Conservation (phyloP, 2,113 vertebrate genomes). For the Gulo gulo region DNA sequence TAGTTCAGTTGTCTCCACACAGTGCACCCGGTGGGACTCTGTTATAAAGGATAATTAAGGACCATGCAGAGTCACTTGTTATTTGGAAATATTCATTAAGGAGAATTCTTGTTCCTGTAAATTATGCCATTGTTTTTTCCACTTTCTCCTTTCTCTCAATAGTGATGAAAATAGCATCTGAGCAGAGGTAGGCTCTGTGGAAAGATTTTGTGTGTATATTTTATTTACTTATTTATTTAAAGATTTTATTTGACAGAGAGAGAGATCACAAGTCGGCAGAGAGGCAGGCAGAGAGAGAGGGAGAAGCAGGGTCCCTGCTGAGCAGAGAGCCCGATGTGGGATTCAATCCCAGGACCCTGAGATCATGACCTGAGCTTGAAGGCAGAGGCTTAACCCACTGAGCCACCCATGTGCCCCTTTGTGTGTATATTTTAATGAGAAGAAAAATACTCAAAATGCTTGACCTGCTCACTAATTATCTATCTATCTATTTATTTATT, state of each 20-base stretch:
- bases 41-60: background rate
- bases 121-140: background rate
- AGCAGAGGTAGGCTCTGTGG: background rate
- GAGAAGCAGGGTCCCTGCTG: too few relatives aligned
- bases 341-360: too few relatives aligned
- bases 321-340: too few relatives aligned
- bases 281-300: too few relatives aligned
- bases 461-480: background rate
- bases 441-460: conserved; percentile 13
- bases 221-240: background rate
- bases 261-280: too few relatives aligned
- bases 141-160: background rate
- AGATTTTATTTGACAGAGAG: too few relatives aligned
- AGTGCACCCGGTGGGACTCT: background rate
- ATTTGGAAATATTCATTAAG: background rate
- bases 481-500: background rate
- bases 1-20: background rate
- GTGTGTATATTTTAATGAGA: background rate
- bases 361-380: too few relatives aligned
- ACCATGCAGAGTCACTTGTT: background rate
- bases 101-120: background rate
- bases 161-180: conserved; percentile 9
- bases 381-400: too few relatives aligned
- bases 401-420: background rate
- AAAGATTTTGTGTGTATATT: background rate